Evolutionary conservation across 2,888 invertebrate genomes (phyloP).

Genomic region (Orthosia incerta): DNA sequence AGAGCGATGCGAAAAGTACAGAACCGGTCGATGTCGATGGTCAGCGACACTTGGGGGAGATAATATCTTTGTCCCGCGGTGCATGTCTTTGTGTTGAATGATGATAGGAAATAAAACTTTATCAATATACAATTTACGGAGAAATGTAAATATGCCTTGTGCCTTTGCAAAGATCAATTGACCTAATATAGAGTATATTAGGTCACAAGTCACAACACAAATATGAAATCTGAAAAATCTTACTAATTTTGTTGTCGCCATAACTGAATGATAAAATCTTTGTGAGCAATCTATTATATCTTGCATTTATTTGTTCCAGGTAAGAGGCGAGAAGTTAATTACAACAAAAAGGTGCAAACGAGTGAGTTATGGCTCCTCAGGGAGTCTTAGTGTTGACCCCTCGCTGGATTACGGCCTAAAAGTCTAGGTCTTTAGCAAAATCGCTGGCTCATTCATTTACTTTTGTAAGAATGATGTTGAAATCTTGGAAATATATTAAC

Average conservation of each 20-base stretch:
- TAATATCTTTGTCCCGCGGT: too few relatives aligned
- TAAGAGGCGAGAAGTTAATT: slow-evolving; percentile 36
- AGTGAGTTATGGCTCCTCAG: slow-evolving; percentile 33
- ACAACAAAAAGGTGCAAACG: slow-evolving; percentile 30
- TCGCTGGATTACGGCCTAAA: slow-evolving; percentile 14
- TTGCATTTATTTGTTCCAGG: slow-evolving; percentile 57
- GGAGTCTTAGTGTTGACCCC: slow-evolving; percentile 11
- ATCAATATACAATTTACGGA: too few relatives aligned
- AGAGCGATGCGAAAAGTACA: too few relatives aligned
- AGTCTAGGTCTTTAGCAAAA: slow-evolving; percentile 17
- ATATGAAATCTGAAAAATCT: not conserved
- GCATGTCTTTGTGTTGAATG: too few relatives aligned
- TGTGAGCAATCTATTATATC: slow-evolving; percentile 10
- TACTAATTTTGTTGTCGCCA: not conserved
- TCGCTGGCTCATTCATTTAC: slow-evolving; percentile 31
- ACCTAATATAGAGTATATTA: too few relatives aligned
- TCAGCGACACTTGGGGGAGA: too few relatives aligned
- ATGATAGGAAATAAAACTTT: not conserved
- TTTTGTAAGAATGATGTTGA: slow-evolving; percentile 17
- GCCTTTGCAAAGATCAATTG: too few relatives aligned
- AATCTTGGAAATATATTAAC: slow-evolving; percentile 1
- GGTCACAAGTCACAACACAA: not conserved
- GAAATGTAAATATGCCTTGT: not conserved
- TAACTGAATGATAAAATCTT: not conserved
- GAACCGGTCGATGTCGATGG: too few relatives aligned